A percentile compares a stretch with the other conserved stretches of the same genome.
Conservation (phyloP, 2,888 invertebrate species). For the Chaetogeoica ovagalla region DNA sequence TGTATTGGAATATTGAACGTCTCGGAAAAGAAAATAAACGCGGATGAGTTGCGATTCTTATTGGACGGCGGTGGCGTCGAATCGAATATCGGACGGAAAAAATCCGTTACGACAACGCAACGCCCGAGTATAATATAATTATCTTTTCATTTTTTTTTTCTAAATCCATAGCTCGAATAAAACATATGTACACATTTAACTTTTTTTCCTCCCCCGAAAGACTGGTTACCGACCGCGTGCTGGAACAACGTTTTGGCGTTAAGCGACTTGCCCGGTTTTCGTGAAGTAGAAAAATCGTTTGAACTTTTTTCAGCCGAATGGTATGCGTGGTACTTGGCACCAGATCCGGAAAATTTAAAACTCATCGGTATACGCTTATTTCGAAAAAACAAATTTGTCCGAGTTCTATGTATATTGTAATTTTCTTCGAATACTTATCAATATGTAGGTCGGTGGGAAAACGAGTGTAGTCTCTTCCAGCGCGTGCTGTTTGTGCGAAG, state of each 20-base stretch:
- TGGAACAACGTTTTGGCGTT: slow-evolving; percentile 91
- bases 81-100: slow-evolving; percentile 66
- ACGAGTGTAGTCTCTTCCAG: slow-evolving; percentile 80
- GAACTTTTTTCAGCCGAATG: slow-evolving; percentile 79
- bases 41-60: slow-evolving; percentile 78
- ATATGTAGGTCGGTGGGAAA: slow-evolving; percentile 75
- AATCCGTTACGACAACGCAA: neutral
- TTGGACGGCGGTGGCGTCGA: slow-evolving; percentile 84
- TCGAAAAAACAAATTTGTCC: neutral
- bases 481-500: slow-evolving; percentile 80
- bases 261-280: slow-evolving; percentile 83
- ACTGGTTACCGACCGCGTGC: slow-evolving; percentile 77
- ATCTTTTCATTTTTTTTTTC: no score
- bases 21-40: slow-evolving; percentile 72
- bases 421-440: neutral
- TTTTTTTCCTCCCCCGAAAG: slow-evolving; percentile 57
- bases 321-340: slow-evolving; percentile 66
- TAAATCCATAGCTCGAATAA: no score
- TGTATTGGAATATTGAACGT: slow-evolving; percentile 77
- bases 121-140: slow-evolving; percentile 60
- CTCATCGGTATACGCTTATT: slow-evolving; percentile 64
- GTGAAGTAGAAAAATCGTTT: slow-evolving; percentile 78
- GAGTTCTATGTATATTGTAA: no score
- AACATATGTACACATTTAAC: neutral
- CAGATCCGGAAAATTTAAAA: slow-evolving; percentile 74